Conservation (phyloP, 2,797 vertebrate genomes). For the Pangasius mekongensis region DNA sequence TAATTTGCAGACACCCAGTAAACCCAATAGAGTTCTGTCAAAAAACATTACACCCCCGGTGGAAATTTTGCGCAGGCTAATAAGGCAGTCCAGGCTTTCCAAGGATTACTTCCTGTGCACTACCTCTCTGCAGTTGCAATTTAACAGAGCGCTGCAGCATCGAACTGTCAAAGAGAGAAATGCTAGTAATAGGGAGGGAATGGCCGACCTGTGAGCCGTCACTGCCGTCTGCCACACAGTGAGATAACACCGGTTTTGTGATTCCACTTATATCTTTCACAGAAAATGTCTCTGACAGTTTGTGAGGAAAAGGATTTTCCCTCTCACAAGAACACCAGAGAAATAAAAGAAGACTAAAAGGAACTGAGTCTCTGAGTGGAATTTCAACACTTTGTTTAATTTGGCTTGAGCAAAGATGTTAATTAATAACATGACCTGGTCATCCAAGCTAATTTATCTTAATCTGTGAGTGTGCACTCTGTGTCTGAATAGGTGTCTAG, state of each 20-base stretch:
- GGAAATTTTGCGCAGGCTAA: slow-evolving; percentile 9
- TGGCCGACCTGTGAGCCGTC: slow-evolving; percentile 21
- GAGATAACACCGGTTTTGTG: slow-evolving; percentile 30
- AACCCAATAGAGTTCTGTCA: neutral
- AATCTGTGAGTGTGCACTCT: slow-evolving; percentile 6
- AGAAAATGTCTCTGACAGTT: slow-evolving; percentile 43
- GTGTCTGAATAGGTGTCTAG: neutral
- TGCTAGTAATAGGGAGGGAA: neutral
- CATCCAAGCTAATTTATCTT: slow-evolving; percentile 35
- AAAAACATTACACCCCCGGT: slow-evolving; percentile 13
- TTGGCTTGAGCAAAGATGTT: slow-evolving; percentile 20
- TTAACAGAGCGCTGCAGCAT: slow-evolving; percentile 14
- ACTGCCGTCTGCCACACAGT: slow-evolving; percentile 30
- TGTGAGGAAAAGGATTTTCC: slow-evolving; percentile 42
- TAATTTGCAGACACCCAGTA: neutral
- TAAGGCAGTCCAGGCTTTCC: neutral
- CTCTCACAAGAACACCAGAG: slow-evolving; percentile 12
- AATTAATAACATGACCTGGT: slow-evolving; percentile 31
- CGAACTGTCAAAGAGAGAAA: slow-evolving; percentile 37
- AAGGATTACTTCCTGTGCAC: neutral
- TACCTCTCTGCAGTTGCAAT: neutral
- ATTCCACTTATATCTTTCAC: slow-evolving; percentile 39
- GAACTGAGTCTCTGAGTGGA: neutral
- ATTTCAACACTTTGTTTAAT: slow-evolving; percentile 16
- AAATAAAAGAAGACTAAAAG: neutral